Percentiles rank a stretch among this genome's conserved stretches.
Conservation (phyloP, 2,797 vertebrate genomes). For the Cuniculus paca region DNA sequence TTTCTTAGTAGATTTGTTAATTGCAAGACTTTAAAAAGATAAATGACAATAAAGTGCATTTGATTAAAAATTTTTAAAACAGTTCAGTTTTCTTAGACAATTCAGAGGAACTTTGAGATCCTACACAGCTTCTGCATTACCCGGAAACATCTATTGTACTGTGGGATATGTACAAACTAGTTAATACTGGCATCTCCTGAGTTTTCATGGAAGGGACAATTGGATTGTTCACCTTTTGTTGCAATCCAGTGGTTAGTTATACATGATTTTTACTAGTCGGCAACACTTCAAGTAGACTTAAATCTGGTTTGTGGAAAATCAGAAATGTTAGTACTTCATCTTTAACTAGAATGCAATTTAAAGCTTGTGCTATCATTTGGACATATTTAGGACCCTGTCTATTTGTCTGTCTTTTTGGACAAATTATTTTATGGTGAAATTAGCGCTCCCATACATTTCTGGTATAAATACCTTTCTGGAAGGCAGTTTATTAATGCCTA, state of each 20-base stretch:
- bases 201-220: constrained; percentile 24
- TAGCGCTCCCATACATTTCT: not conserved
- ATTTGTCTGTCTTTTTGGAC: not conserved
- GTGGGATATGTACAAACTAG: not conserved
- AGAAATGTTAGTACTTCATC: constrained; percentile 40
- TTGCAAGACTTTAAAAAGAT: not conserved
- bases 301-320: constrained; percentile 42
- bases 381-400: not conserved
- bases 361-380: not conserved
- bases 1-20: not conserved
- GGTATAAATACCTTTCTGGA: not conserved
- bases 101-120: constrained; percentile 24
- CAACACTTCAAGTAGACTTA: constrained; percentile 44
- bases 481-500: not conserved
- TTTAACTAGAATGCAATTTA: not conserved
- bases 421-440: not conserved
- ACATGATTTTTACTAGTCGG: constrained; percentile 56
- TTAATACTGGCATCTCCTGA: not conserved
- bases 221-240: constrained; percentile 38
- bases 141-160: not conserved
- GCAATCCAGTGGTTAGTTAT: not conserved
- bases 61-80: constrained; percentile 34
- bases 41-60: not conserved
- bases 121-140: not conserved
- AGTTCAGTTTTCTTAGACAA: constrained; percentile 55